phyloP scores from a whole-genome alignment of 2,888 invertebrate species.

The Dimorphilus gyrociliatus region DNA sequence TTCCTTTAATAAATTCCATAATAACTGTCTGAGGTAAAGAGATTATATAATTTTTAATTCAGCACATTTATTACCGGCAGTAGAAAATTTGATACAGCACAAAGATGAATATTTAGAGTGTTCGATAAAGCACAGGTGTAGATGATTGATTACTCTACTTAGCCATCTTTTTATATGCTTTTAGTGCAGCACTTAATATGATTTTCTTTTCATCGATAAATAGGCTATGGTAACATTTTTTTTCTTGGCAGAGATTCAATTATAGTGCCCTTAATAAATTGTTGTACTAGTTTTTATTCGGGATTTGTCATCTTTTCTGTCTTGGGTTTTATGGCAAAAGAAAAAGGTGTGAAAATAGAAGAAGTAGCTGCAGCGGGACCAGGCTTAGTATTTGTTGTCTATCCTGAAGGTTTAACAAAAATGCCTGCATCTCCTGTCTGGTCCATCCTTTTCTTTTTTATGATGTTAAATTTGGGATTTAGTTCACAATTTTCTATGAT shows the following conservation, averaged over 20 bases:
- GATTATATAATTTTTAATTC: no score
- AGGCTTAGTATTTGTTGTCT: constrained; percentile 36
- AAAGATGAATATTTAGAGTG: no score
- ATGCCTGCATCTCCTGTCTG: constrained; percentile 35
- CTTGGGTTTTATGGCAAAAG: constrained; percentile 46
- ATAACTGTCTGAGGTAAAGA: constrained; percentile 19
- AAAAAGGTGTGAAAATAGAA: constrained; percentile 31
- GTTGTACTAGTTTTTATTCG: constrained; percentile 34
- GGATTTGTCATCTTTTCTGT: constrained; percentile 38
- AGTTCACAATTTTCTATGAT: constrained; percentile 37
- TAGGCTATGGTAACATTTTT: background rate
- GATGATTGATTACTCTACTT: no score
- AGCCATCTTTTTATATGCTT: no score
- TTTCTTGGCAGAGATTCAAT: constrained; percentile 26
- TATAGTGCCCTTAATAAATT: constrained; percentile 34
- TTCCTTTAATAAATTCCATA: constrained; percentile 17
- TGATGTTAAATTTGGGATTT: constrained; percentile 36
- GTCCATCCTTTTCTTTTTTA: constrained; percentile 36
- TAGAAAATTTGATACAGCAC: no score
- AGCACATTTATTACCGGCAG: no score
- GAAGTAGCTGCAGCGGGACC: constrained; percentile 34
- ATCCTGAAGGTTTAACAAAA: constrained; percentile 33
- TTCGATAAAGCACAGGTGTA: no score
- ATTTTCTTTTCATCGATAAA: no score
- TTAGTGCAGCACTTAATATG: no score